These are phyloP conservation scores for Leptinotarsa undecemlineata DNA, from an alignment of 1,140 invertebrate species.

Conservation along the genomic window DNA sequence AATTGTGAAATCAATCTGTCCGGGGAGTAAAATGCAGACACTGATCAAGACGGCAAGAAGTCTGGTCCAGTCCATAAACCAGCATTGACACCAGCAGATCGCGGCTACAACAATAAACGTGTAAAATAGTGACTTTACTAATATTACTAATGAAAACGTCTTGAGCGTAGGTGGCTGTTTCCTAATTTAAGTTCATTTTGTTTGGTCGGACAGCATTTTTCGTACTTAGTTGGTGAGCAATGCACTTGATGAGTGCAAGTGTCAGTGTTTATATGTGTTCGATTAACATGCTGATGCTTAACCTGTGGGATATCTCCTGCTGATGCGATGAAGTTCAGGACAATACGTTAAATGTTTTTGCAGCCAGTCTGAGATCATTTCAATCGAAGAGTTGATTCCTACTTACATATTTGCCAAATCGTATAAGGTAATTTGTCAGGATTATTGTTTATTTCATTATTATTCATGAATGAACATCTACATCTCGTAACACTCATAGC, in stretches of 20 bases:
- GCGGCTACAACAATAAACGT: constrained; percentile 6
- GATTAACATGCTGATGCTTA: constrained; percentile 2
- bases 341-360: background rate
- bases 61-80: constrained; percentile 23
- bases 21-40: constrained; percentile 21
- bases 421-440: no score
- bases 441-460: no score
- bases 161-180: constrained; percentile 28
- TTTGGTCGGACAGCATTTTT: constrained; percentile 22
- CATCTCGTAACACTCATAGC: no score
- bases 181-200: constrained; percentile 31
- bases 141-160: constrained; percentile 27
- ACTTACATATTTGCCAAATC: background rate
- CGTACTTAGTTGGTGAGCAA: constrained; percentile 23
- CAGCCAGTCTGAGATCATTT: background rate
- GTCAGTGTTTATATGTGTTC: constrained; percentile 12
- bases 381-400: background rate
- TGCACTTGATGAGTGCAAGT: constrained; percentile 27
- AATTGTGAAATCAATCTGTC: constrained; percentile 27
- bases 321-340: constrained; percentile 14
- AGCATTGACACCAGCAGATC: constrained; percentile 12
- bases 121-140: constrained; percentile 23
- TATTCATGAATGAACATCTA: no score
- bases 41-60: constrained; percentile 20
- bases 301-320: constrained; percentile 1